Evolutionary conservation across 2,888 invertebrate species (phyloP).

Genomic region (Epinotia bilunana): DNA sequence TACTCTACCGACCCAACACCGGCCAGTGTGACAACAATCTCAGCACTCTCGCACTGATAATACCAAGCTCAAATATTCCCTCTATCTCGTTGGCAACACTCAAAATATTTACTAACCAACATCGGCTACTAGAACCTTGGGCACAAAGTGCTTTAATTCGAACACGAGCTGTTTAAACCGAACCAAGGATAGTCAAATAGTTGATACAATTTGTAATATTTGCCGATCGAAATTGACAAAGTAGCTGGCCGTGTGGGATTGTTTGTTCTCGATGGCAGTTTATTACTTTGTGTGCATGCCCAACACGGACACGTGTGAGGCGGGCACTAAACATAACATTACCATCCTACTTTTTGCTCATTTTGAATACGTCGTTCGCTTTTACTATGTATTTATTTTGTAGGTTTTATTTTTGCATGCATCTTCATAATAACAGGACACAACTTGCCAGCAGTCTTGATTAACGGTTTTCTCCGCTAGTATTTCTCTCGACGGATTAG

Average conservation of each 20-base stretch:
- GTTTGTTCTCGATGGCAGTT: slow-evolving; percentile 36
- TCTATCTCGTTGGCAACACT: slow-evolving; percentile 47
- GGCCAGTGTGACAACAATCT: slow-evolving; percentile 40
- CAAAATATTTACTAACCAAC: slow-evolving; percentile 48
- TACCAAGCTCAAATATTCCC: slow-evolving; percentile 51
- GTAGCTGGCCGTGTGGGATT: slow-evolving; percentile 36
- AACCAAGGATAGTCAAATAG: slow-evolving; percentile 58
- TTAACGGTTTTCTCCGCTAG: not conserved
- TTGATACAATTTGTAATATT: slow-evolving; percentile 51
- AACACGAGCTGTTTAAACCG: slow-evolving; percentile 53
- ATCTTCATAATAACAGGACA: slow-evolving; percentile 4
- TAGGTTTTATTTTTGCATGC: slow-evolving; percentile 5
- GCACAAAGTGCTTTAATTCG: slow-evolving; percentile 48
- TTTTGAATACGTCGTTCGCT: not conserved
- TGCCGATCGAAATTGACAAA: slow-evolving; percentile 44
- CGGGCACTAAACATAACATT: slow-evolving; percentile 23
- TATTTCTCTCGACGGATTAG: not conserved
- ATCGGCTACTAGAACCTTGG: slow-evolving; percentile 50
- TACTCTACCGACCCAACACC: slow-evolving; percentile 47
- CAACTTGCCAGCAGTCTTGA: not conserved
- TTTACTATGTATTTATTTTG: slow-evolving; percentile 5
- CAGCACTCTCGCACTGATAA: slow-evolving; percentile 48
- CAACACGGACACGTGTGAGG: slow-evolving; percentile 45
- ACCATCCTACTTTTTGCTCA: slow-evolving; percentile 12
- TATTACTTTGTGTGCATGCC: slow-evolving; percentile 45